phyloP scores from a whole-genome alignment of 2,113 vertebrate species.

The Ctenodactylus gundi region DNA sequence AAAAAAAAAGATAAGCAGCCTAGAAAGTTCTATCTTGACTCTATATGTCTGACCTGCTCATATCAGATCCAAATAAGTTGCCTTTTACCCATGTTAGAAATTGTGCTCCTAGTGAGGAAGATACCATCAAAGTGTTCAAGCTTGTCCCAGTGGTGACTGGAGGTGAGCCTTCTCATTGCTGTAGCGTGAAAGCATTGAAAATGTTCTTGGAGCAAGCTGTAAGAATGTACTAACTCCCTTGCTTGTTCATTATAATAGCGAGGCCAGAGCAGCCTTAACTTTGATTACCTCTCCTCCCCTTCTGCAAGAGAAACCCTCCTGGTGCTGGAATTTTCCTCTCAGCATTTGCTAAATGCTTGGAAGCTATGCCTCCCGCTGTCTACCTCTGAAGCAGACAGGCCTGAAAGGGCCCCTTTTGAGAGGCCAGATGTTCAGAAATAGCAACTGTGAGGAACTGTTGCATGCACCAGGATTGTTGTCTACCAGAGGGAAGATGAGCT shows the following conservation, averaged over 20 bases:
- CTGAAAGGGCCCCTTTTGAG: slow-evolving; percentile 63
- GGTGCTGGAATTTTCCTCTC: slow-evolving; percentile 61
- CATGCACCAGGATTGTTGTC: neutral
- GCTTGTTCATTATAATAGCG: slow-evolving; percentile 7
- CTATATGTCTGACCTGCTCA: neutral
- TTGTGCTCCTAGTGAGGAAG: neutral
- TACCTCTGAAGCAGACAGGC: neutral
- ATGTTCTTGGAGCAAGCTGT: slow-evolving; percentile 1
- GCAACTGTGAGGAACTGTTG: slow-evolving; percentile 36
- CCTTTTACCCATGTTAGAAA: neutral
- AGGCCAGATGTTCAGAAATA: slow-evolving; percentile 48
- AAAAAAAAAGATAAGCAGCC: neutral
- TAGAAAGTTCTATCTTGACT: neutral
- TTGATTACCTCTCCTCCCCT: slow-evolving; percentile 24
- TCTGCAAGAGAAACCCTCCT: neutral
- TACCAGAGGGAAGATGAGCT: neutral
- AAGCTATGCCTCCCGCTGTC: slow-evolving; percentile 48
- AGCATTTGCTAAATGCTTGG: slow-evolving; percentile 49
- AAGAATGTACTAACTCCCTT: neutral
- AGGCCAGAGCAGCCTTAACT: neutral
- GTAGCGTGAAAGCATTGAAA: neutral
- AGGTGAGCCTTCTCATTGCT: slow-evolving; percentile 9
- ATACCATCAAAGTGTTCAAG: slow-evolving; percentile 14
- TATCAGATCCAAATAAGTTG: neutral
- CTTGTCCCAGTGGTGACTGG: neutral